Evolutionary conservation across 2,888 invertebrate species (phyloP).

Genomic region (Mesodorylaimus sp.): DNA sequence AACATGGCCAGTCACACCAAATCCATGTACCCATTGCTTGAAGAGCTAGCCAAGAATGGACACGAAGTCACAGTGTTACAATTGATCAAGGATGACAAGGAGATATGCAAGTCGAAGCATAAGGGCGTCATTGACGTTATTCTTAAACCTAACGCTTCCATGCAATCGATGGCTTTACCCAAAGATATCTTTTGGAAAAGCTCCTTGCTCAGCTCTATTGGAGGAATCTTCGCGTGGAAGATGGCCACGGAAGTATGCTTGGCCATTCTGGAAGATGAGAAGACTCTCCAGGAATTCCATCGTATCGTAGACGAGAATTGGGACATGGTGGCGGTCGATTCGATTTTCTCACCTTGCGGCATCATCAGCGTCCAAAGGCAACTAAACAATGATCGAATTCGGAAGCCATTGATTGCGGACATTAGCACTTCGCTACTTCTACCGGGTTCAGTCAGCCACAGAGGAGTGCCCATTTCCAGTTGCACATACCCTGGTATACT

Average conservation of each 20-base stretch:
- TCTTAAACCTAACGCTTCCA: too few relatives aligned
- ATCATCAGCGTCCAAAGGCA: too few relatives aligned
- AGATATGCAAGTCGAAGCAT: background rate
- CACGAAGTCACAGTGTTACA: background rate
- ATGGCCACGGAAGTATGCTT: background rate
- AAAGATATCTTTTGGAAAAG: too few relatives aligned
- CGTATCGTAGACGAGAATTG: conserved; percentile 1
- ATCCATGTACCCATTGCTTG: background rate
- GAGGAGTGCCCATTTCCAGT: too few relatives aligned
- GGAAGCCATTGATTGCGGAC: too few relatives aligned
- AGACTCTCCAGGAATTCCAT: background rate
- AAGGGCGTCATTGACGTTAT: too few relatives aligned
- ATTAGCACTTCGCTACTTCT: too few relatives aligned
- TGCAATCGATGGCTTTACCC: too few relatives aligned
- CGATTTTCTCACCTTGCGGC: conserved; percentile 1
- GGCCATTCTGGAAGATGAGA: background rate
- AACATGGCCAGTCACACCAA: background rate
- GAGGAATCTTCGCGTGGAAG: background rate
- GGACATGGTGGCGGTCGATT: conserved; percentile 10
- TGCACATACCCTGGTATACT: too few relatives aligned
- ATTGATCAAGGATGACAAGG: background rate
- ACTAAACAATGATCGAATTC: too few relatives aligned
- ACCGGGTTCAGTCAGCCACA: too few relatives aligned
- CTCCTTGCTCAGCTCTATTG: too few relatives aligned
- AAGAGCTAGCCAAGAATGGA: background rate